Evolutionary conservation across 2,888 invertebrate genomes (phyloP), one percentile per base, ranked within the genome.

Genomic region (Morinoia aosen): DNA sequence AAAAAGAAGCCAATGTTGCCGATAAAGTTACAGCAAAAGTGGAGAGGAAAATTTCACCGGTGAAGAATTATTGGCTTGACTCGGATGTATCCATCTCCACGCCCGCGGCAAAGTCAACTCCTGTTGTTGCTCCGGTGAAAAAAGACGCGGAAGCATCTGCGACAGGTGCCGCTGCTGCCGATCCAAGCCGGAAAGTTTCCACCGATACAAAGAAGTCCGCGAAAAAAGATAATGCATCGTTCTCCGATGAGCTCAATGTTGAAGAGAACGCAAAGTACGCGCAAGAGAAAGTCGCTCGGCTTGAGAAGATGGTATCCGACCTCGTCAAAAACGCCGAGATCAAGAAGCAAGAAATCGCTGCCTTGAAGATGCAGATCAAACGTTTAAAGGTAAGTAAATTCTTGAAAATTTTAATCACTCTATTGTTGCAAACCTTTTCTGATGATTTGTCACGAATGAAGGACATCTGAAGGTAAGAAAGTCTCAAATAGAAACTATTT

Each of bases 261-360:
- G 95, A 95, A 58, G 95, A 95, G 95, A 95, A 95, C 56, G 95
- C 64, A 12, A 64, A 64, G 58, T 64, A 95, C 95, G 48, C 64
- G n/a, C 58, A 95, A 40, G 95, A 95, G 48, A 96, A 96, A 95
- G 96, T 96, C 95, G 88, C 64, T 61, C 91, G 95, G 57, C 97
- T 97, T 95, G 97, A 97, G 96, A 97, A 97, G 64, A 97, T 97
- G 96, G 97, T 97, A 57, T 97, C 97, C 0, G 97, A 97, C 96
- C 97, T 97, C 95, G 97, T 97, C 56, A 97, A 97, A 96, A 97
- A 97, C 57, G 97, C 97, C 14, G 97, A 97, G 96, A 97, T 97
- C 95, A 97, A 97, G 95, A 97, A 97, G 96, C 97, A 97, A n/a
- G 97, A 97, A 97, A 97, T 97, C 95, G 97, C 97, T 95, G 97